These are phyloP conservation scores for Lipotes vexillifer DNA, from an alignment of 2,113 vertebrate species.

Conservation along the genomic window DNA sequence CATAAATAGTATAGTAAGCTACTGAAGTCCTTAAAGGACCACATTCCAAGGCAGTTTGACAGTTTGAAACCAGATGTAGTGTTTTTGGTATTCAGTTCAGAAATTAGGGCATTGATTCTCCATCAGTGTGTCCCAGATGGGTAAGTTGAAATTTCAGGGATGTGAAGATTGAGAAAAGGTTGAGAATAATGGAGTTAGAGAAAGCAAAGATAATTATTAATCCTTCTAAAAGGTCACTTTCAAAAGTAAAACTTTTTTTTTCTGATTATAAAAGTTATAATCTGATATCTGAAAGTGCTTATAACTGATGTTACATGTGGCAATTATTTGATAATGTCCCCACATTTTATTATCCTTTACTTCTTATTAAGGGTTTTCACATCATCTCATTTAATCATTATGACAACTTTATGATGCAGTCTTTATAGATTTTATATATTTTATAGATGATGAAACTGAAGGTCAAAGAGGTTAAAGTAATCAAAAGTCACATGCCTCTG, in stretches of 20 bases:
- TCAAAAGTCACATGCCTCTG: neutral
- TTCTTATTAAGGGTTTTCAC: constrained; percentile 1
- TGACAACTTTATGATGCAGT: neutral
- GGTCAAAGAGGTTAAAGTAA: constrained; percentile 30
- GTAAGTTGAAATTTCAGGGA: neutral
- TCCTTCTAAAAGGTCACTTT: neutral
- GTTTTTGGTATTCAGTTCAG: neutral
- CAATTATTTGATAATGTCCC: neutral
- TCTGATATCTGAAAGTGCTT: neutral
- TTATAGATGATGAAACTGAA: neutral
- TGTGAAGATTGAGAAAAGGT: neutral
- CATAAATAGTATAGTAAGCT: neutral
- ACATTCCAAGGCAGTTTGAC: neutral
- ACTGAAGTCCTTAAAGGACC: neutral
- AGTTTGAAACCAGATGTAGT: neutral
- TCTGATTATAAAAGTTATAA: neutral
- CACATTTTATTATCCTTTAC: neutral
- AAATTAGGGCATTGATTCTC: neutral
- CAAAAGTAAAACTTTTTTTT: neutral
- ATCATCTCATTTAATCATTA: neutral
- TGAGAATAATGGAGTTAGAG: constrained; percentile 12
- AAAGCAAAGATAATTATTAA: neutral
- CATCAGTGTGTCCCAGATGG: neutral
- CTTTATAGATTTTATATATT: neutral
- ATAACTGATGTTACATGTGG: neutral